phyloP scores from a whole-genome alignment of 2,113 vertebrate genomes.

The human region DNA sequence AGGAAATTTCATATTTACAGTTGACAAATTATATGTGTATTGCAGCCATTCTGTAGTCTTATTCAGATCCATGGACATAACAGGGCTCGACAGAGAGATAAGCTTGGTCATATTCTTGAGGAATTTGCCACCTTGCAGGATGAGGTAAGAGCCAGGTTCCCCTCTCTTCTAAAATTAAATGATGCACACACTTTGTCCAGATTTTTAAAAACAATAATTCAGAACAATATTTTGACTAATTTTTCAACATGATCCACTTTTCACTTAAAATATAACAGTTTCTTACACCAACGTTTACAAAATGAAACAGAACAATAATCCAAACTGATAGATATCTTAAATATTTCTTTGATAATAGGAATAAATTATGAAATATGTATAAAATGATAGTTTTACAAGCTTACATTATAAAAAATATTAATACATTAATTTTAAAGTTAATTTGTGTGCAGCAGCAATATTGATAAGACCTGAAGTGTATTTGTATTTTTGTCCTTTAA shows the following conservation, averaged over 20 bases:
- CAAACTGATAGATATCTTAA: not conserved
- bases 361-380: conserved; percentile 4
- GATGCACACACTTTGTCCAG: not conserved
- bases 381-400: conserved; percentile 5
- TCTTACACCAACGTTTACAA: not conserved
- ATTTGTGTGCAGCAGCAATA: not conserved
- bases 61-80: conserved; percentile 99
- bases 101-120: conserved; percentile 97
- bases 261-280: conserved; percentile 32
- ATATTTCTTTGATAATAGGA: conserved; percentile 31
- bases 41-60: conserved; percentile 97
- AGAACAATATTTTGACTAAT: not conserved
- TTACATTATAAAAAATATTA: conserved; percentile 10
- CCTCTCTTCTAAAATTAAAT: not conserved
- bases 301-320: conserved; percentile 23
- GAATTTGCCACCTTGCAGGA: conserved; percentile 99
- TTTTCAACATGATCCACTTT: conserved; percentile 46
- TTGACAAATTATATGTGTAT: conserved; percentile 41
- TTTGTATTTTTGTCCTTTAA: not conserved
- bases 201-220: conserved; percentile 43
- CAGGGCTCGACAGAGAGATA: conserved; percentile 97
- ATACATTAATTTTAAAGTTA: not conserved
- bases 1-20: conserved; percentile 29
- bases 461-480: not conserved
- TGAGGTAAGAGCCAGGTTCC: conserved; percentile 87